These are phyloP conservation scores for Grammomys surdaster DNA, from an alignment of 2,113 vertebrate genomes.

Conservation along the genomic window DNA sequence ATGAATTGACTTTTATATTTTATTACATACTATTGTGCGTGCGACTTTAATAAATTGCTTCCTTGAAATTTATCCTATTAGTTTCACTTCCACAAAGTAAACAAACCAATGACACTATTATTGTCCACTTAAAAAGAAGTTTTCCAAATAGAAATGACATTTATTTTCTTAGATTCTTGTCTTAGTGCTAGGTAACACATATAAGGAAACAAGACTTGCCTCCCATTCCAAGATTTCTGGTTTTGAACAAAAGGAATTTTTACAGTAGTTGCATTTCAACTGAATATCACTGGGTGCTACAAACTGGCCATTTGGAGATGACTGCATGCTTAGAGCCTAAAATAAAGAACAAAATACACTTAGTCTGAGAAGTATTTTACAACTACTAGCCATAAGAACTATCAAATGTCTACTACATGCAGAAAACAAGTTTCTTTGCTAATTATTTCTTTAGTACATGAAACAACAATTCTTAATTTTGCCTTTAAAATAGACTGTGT, in stretches of 20 bases:
- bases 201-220: slow-evolving; percentile 86
- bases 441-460: slow-evolving; percentile 42
- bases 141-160: slow-evolving; percentile 16
- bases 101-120: not conserved
- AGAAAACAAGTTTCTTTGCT: slow-evolving; percentile 9
- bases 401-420: not conserved
- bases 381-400: slow-evolving; percentile 13
- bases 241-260: slow-evolving; percentile 95
- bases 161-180: slow-evolving; percentile 18
- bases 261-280: slow-evolving; percentile 98
- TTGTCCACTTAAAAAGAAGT: not conserved
- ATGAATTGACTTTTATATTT: not conserved
- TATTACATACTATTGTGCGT: not conserved
- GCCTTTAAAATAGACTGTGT: slow-evolving; percentile 23
- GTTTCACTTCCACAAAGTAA: not conserved
- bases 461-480: slow-evolving; percentile 54
- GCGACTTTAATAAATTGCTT: slow-evolving; percentile 26
- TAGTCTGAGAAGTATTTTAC: not conserved
- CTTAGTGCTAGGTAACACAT: not conserved
- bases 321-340: slow-evolving; percentile 93
- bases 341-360: slow-evolving; percentile 79
- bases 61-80: not conserved
- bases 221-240: slow-evolving; percentile 98
- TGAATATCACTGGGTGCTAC: slow-evolving; percentile 91
- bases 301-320: slow-evolving; percentile 94